Conservation (phyloP, 2,113 vertebrate genomes). For the Megaleporinus macrocephalus region DNA sequence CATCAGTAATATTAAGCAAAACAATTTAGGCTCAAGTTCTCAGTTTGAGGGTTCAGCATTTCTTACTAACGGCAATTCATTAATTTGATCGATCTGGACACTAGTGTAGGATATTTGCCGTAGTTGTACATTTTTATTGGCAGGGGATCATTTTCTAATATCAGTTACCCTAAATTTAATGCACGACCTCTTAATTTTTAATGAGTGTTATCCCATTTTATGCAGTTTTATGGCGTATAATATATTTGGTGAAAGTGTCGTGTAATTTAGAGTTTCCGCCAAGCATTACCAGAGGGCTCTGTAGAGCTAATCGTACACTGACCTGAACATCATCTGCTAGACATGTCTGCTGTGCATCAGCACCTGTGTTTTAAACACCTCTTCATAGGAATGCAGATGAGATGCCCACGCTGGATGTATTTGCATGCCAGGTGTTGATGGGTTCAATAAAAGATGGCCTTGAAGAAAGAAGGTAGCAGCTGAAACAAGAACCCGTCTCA, state of each 20-base stretch:
- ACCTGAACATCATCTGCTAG: background rate
- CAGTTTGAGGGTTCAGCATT: background rate
- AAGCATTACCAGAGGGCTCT: no score
- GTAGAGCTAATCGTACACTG: background rate
- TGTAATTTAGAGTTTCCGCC: no score
- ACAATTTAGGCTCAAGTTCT: background rate
- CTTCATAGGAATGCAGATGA: background rate
- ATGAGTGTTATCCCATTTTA: background rate
- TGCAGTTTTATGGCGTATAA: slow-evolving; percentile 16
- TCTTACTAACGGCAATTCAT: background rate
- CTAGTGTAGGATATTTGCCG: background rate
- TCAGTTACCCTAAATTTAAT: background rate
- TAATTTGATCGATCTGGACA: background rate
- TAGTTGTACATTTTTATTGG: background rate
- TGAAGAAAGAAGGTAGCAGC: background rate
- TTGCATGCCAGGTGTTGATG: slow-evolving; percentile 3
- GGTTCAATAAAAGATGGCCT: background rate
- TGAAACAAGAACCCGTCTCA: background rate
- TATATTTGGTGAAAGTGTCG: background rate
- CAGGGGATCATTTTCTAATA: background rate
- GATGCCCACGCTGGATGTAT: background rate
- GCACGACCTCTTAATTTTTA: background rate
- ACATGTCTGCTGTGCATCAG: no score
- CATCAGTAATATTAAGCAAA: background rate
- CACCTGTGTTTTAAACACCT: background rate